A percentile compares a stretch with the other conserved stretches of the same genome.
Conservation (phyloP, 2,113 vertebrate genomes). For the Spilogale gracilis region DNA sequence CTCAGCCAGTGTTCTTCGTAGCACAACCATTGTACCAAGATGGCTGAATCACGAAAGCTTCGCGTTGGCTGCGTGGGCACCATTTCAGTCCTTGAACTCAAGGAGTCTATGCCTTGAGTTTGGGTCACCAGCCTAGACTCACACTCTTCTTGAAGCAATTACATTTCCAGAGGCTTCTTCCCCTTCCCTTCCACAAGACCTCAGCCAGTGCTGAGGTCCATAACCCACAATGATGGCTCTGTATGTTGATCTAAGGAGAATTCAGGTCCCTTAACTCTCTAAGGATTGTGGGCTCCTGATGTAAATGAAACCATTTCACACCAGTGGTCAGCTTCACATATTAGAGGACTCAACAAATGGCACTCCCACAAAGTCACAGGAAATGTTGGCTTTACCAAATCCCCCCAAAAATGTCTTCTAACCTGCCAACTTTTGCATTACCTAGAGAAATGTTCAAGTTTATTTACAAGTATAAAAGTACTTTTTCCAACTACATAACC, state of each 20-base stretch:
- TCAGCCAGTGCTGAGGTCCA: background rate
- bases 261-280: no score
- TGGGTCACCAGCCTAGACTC: background rate
- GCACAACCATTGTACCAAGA: accelerated
- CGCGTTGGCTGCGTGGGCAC: accelerated
- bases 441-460: background rate
- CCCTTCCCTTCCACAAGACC: background rate
- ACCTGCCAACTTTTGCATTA: background rate
- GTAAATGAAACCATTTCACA: background rate
- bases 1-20: background rate
- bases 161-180: background rate
- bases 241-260: no score
- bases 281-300: background rate
- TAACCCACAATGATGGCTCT: background rate
- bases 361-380: background rate
- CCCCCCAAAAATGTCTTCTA: background rate
- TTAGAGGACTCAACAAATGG: background rate
- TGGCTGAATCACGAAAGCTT: background rate
- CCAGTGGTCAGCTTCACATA: background rate
- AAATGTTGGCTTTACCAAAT: background rate
- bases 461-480: background rate
- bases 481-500: background rate
- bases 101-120: background rate
- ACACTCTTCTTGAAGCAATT: background rate
- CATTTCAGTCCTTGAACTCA: background rate